These are phyloP conservation scores for Nothoprocta perdicaria DNA, from an alignment of 2,113 vertebrate genomes.

Conservation along the genomic window DNA sequence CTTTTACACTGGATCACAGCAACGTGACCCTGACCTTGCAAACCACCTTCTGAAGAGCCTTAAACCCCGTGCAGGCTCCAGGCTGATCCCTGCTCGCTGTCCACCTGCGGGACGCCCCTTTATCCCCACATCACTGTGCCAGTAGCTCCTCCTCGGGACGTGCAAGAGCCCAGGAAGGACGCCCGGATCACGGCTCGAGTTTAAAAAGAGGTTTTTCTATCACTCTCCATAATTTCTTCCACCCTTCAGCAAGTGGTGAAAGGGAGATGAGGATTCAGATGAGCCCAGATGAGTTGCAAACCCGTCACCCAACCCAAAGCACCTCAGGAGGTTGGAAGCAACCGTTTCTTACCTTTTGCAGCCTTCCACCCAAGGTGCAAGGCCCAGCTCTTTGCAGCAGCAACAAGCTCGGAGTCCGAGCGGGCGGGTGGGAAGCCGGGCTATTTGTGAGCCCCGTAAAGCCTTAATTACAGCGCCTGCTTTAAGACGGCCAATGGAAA, in stretches of 20 bases:
- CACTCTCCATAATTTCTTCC: neutral
- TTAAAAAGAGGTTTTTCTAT: neutral
- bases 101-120: neutral
- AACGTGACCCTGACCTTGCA: slow-evolving; percentile 25
- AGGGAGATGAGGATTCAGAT: neutral
- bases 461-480: neutral
- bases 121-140: neutral
- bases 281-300: neutral
- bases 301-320: neutral
- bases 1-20: neutral
- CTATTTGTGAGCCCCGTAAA: slow-evolving; percentile 52
- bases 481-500: slow-evolving; percentile 45
- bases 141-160: neutral
- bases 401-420: accelerated
- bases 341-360: slow-evolving; percentile 22
- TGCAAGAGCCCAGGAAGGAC: neutral
- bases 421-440: accelerated
- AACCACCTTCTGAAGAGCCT: neutral
- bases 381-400: neutral
- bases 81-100: neutral
- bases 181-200: neutral
- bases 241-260: accelerated
- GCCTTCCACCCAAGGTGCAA: neutral
- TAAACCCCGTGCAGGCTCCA: neutral
- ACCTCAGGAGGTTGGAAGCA: neutral